Conservation (phyloP, 2,888 invertebrate species). For the Thera britannica region DNA sequence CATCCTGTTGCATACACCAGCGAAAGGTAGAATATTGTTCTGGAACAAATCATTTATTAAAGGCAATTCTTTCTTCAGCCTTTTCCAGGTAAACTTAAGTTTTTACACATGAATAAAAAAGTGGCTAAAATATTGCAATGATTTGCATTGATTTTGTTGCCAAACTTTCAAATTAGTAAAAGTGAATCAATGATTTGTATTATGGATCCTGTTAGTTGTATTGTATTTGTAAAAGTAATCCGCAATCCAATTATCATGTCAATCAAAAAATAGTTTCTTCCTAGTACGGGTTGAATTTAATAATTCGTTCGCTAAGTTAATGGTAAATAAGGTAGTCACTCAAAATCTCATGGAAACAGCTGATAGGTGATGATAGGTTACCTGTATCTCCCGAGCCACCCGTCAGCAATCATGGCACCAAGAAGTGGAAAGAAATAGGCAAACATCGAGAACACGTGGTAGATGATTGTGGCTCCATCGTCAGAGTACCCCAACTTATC, state of each 20-base stretch:
- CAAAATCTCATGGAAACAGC: neutral
- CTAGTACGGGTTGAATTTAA: too few relatives aligned
- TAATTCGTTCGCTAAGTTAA: too few relatives aligned
- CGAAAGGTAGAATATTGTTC: slow-evolving; percentile 95
- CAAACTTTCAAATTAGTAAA: too few relatives aligned
- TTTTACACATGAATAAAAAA: too few relatives aligned
- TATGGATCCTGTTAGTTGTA: too few relatives aligned
- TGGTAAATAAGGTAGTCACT: neutral
- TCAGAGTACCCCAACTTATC: slow-evolving; percentile 90
- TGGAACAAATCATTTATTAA: slow-evolving; percentile 51
- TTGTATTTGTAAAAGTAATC: too few relatives aligned
- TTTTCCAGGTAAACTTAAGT: too few relatives aligned
- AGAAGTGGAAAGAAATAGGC: slow-evolving; percentile 95
- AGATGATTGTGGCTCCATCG: slow-evolving; percentile 92
- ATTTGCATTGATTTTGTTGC: neutral
- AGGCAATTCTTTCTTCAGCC: too few relatives aligned
- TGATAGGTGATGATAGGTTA: neutral
- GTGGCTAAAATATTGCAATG: neutral
- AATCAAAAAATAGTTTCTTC: too few relatives aligned
- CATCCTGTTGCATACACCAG: slow-evolving; percentile 94
- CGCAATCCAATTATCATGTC: too few relatives aligned
- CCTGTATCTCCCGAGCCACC: slow-evolving; percentile 95
- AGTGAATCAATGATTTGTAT: too few relatives aligned
- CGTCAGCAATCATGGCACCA: slow-evolving; percentile 97
- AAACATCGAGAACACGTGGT: slow-evolving; percentile 94